Percentiles rank a stretch among this genome's conserved stretches.
Evolutionary conservation across 30 jellyfish, hydroid and myxozoan genomes (phyloP).

Genomic region (Cassiopea andromeda): DNA sequence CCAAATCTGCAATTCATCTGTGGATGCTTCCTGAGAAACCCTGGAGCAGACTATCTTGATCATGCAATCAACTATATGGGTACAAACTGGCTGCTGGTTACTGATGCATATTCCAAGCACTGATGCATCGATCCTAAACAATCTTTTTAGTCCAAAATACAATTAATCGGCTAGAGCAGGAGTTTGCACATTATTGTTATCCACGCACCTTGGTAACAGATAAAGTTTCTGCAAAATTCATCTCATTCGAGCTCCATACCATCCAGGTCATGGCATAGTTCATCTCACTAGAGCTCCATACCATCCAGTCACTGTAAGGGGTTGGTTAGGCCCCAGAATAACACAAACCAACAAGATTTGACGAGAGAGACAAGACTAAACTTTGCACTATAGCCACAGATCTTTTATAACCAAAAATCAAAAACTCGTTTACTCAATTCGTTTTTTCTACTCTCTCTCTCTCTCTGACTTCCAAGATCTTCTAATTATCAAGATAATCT

Average conservation of each 20-base stretch:
- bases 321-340: too few relatives aligned
- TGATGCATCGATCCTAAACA: constrained; percentile 42
- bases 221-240: constrained; percentile 17
- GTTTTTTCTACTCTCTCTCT: too few relatives aligned
- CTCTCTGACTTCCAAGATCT: too few relatives aligned
- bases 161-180: constrained; percentile 21
- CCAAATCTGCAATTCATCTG: constrained; percentile 44
- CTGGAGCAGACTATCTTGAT: constrained; percentile 55
- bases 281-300: constrained; percentile 47
- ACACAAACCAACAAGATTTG: too few relatives aligned
- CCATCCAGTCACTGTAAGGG: constrained; percentile 63
- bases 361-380: too few relatives aligned
- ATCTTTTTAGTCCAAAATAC: constrained; percentile 22
- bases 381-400: too few relatives aligned
- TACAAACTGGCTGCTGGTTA: constrained; percentile 52
- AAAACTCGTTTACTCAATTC: too few relatives aligned
- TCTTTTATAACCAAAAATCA: too few relatives aligned
- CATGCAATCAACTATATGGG: constrained; percentile 37
- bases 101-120: constrained; percentile 44
- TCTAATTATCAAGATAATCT: too few relatives aligned
- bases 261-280: constrained; percentile 15
- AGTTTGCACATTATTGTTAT: constrained; percentile 32
- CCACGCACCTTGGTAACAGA: constrained; percentile 47
- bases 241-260: constrained; percentile 36
- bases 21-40: constrained; percentile 60